Evolutionary conservation across 2,888 invertebrate genomes (phyloP).

Genomic region (Amblyjoppa fuscipennis): DNA sequence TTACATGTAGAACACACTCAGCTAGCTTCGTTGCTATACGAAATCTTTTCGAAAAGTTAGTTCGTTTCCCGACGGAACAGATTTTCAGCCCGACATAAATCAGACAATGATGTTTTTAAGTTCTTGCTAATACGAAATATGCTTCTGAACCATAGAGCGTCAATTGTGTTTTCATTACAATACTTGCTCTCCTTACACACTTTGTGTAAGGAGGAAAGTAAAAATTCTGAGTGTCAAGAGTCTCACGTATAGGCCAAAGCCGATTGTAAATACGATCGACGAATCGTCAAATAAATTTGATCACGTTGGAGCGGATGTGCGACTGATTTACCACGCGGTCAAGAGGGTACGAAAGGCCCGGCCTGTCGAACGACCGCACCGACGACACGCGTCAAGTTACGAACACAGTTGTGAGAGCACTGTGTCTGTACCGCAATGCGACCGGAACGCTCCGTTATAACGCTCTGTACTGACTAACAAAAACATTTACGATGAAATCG

Average conservation of each 20-base stretch:
- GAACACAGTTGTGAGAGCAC: constrained; percentile 39
- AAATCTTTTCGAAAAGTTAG: too few species aligned
- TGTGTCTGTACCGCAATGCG: constrained; percentile 64
- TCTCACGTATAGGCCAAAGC: background rate
- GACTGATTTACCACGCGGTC: constrained; percentile 13
- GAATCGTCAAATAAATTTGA: constrained; percentile 1
- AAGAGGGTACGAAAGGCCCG: background rate
- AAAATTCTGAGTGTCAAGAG: background rate
- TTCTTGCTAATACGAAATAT: too few species aligned
- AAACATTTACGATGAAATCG: too few species aligned
- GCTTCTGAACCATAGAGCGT: too few species aligned
- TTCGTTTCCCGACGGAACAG: too few species aligned
- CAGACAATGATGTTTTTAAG: too few species aligned
- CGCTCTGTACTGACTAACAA: too few species aligned
- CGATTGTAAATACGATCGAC: background rate
- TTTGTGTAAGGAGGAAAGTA: background rate
- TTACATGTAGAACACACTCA: too few species aligned
- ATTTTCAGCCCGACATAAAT: too few species aligned
- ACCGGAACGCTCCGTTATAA: background rate
- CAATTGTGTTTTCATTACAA: too few species aligned
- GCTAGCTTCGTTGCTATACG: too few species aligned
- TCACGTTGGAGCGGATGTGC: background rate
- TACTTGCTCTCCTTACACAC: too few species aligned
- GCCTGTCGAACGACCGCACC: constrained; percentile 22
- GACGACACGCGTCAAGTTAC: constrained; percentile 37